Conservation (phyloP, 2,797 vertebrate species). For the Arctocebus calabarensis region DNA sequence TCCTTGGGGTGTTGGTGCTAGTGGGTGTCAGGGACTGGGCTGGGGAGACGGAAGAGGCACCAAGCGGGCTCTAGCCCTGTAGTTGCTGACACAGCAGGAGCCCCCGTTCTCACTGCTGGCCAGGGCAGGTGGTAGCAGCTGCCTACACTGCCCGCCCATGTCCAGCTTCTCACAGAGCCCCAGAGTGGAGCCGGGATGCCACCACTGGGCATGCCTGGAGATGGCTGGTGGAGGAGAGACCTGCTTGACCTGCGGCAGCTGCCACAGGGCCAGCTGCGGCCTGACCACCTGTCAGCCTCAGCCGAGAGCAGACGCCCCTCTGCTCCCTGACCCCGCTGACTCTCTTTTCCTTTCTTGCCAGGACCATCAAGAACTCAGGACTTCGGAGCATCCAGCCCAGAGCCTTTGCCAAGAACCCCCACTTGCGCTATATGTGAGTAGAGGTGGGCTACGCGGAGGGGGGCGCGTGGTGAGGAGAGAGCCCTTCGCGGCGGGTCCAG, state of each 20-base stretch:
- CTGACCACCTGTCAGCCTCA: rapidly evolving
- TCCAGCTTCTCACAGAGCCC: no score
- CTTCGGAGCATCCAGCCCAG: slow-evolving; percentile 92
- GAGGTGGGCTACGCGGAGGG: rapidly evolving
- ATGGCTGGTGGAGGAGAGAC: no score
- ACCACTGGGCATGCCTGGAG: neutral
- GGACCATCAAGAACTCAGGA: slow-evolving; percentile 96
- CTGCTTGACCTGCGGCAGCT: neutral
- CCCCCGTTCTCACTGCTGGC: neutral
- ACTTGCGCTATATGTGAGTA: slow-evolving; percentile 97
- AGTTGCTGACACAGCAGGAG: neutral
- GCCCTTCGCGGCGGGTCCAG: neutral
- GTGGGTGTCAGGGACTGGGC: neutral
- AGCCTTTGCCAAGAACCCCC: slow-evolving; percentile 96
- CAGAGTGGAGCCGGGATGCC: rapidly evolving
- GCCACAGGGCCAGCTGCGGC: rapidly evolving
- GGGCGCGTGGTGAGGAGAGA: rapidly evolving
- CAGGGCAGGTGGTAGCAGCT: no score
- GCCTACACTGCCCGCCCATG: no score
- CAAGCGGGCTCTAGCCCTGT: no score
- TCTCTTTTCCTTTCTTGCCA: slow-evolving; percentile 81
- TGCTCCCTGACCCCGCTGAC: neutral
- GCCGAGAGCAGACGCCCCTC: neutral
- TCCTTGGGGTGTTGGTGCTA: no score
- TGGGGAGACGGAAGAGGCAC: neutral